Conservation (phyloP, 2,888 invertebrate species). For the Lagria hirta region DNA sequence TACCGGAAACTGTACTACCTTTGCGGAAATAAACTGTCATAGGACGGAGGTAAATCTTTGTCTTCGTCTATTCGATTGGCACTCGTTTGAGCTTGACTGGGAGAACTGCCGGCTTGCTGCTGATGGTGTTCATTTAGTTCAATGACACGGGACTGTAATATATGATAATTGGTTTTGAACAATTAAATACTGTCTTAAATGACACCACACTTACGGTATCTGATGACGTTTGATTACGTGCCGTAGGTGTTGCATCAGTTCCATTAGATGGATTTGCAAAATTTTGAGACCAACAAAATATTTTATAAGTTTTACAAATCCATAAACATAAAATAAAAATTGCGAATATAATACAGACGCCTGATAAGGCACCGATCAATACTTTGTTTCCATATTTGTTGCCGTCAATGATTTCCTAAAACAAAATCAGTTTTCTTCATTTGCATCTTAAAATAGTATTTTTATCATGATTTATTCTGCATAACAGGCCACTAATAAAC, state of each 20-base stretch:
- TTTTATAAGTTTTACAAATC: slow-evolving; percentile 55
- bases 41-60: slow-evolving; percentile 61
- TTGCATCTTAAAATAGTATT: not conserved
- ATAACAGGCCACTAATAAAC: too few relatives aligned
- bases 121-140: slow-evolving; percentile 44
- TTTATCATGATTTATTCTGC: too few relatives aligned
- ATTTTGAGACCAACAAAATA: slow-evolving; percentile 56
- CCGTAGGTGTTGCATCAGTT: too few relatives aligned
- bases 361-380: slow-evolving; percentile 56
- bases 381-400: slow-evolving; percentile 47
- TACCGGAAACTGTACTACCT: slow-evolving; percentile 16
- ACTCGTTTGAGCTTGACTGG: slow-evolving; percentile 8
- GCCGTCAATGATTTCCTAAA: slow-evolving; percentile 10
- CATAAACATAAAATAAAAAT: slow-evolving; percentile 56
- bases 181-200: too few relatives aligned
- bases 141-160: slow-evolving; percentile 37
- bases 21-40: slow-evolving; percentile 59
- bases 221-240: slow-evolving; percentile 36
- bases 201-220: too few relatives aligned
- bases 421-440: not conserved
- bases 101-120: slow-evolving; percentile 26
- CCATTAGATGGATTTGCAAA: slow-evolving; percentile 44
- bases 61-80: slow-evolving; percentile 50
- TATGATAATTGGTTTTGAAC: too few relatives aligned
- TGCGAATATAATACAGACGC: slow-evolving; percentile 54